Evolutionary conservation across 1,140 invertebrate species (phyloP).

Genomic region (Cotesia glomerata): DNA sequence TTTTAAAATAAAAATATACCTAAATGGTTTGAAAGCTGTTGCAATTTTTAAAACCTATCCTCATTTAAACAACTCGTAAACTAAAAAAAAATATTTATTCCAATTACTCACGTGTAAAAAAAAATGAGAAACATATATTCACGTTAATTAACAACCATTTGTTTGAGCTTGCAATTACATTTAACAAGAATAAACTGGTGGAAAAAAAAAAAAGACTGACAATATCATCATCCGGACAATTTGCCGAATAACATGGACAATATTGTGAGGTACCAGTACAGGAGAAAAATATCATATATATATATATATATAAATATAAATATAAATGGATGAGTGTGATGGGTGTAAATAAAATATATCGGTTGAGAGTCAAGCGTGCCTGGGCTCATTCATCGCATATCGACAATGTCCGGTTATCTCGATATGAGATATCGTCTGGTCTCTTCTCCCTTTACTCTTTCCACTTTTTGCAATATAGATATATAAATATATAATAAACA

Average conservation of each 20-base stretch:
- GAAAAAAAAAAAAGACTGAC: not conserved
- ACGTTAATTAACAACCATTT: not conserved
- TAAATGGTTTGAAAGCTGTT: too few relatives aligned
- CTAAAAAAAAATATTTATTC: not conserved
- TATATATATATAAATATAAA: constrained; percentile 7
- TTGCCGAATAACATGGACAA: not conserved
- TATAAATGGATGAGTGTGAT: not conserved
- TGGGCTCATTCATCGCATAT: constrained; percentile 62
- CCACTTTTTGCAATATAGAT: constrained; percentile 42
- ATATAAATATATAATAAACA: constrained; percentile 30
- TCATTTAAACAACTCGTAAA: not conserved
- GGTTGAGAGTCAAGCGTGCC: constrained; percentile 52
- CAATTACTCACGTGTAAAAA: not conserved
- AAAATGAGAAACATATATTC: not conserved
- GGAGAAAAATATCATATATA: not conserved
- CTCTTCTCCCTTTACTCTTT: too few relatives aligned
- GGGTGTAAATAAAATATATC: constrained; percentile 29
- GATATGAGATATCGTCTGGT: constrained; percentile 60
- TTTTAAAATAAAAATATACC: not conserved
- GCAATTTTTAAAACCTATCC: not conserved
- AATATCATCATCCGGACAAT: constrained; percentile 3
- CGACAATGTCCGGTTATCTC: constrained; percentile 55
- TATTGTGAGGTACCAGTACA: not conserved
- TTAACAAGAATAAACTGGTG: not conserved
- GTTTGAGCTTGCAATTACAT: not conserved